A percentile compares a stretch with the other conserved stretches of the same genome.
phyloP scores from a whole-genome alignment of 2,113 vertebrate genomes.

The Chascanopsetta lugubris region DNA sequence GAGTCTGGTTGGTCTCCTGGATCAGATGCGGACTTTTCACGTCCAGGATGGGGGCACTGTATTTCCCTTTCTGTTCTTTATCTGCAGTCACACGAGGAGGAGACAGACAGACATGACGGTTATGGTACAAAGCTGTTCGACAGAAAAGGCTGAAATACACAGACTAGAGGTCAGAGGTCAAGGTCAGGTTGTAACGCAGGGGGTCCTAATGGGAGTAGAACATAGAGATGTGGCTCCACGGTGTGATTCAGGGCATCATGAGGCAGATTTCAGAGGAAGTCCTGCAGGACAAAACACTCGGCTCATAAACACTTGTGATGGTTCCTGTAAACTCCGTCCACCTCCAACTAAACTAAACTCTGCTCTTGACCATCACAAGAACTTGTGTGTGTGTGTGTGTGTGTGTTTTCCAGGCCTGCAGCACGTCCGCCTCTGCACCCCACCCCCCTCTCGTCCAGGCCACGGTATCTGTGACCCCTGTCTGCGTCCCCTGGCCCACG shows the following conservation, averaged over 20 bases:
- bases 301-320: conserved; percentile 20
- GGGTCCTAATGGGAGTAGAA: background rate
- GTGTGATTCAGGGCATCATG: background rate
- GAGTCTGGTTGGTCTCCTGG: conserved; percentile 86
- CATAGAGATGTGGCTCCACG: too few relatives aligned
- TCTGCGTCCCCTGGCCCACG: conserved; percentile 33
- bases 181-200: background rate
- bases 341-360: conserved; percentile 12
- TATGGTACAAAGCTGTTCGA: too few relatives aligned
- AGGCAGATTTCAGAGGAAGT: conserved; percentile 43
- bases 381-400: background rate
- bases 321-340: conserved; percentile 17
- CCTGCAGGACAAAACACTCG: conserved; percentile 48
- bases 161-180: conserved; percentile 12
- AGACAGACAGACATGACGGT: background rate
- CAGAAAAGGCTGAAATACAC: too few relatives aligned
- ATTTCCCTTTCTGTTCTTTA: conserved; percentile 79
- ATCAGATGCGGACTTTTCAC: conserved; percentile 83
- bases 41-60: conserved; percentile 86
- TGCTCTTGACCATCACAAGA: conserved; percentile 20
- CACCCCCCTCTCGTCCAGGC: too few relatives aligned
- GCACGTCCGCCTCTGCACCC: conserved; percentile 28
- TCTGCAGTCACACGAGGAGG: conserved; percentile 47
- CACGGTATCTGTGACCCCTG: conserved; percentile 42
- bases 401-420: conserved; percentile 3